phyloP scores from a whole-genome alignment of 2,888 invertebrate genomes.

The Exephanes ischioxanthus region DNA sequence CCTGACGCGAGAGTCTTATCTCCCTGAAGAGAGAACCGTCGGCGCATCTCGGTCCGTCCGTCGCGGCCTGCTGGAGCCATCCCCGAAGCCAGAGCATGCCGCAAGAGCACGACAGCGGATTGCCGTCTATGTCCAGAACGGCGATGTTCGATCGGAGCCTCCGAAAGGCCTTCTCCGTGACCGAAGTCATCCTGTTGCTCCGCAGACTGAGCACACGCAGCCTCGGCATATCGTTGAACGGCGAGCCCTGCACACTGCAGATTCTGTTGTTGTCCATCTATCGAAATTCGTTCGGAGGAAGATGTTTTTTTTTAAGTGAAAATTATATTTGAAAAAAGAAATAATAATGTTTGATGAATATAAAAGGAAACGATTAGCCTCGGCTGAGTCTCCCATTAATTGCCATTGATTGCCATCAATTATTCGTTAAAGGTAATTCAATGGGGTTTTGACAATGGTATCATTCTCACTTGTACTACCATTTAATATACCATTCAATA shows the following conservation, averaged over 20 bases:
- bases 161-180: constrained; percentile 91
- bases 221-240: constrained; percentile 94
- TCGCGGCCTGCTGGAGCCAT: constrained; percentile 92
- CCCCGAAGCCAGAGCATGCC: constrained; percentile 93
- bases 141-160: constrained; percentile 93
- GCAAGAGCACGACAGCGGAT: constrained; percentile 94
- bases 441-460: too few species aligned
- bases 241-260: constrained; percentile 92
- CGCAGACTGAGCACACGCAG: constrained; percentile 92
- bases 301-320: neutral
- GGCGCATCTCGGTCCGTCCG: constrained; percentile 91
- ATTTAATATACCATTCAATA: too few species aligned
- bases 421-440: too few species aligned
- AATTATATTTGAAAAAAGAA: neutral
- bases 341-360: neutral
- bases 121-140: constrained; percentile 94
- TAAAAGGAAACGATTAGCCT: too few species aligned
- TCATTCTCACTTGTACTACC: too few species aligned
- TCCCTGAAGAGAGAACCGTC: constrained; percentile 92
- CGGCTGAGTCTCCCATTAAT: too few species aligned
- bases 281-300: constrained; percentile 33
- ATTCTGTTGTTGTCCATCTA: constrained; percentile 93
- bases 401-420: too few species aligned
- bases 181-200: constrained; percentile 91
- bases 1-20: constrained; percentile 89